Conservation (phyloP, 2,888 invertebrate genomes). For the Pristionchus fissidentatus region DNA sequence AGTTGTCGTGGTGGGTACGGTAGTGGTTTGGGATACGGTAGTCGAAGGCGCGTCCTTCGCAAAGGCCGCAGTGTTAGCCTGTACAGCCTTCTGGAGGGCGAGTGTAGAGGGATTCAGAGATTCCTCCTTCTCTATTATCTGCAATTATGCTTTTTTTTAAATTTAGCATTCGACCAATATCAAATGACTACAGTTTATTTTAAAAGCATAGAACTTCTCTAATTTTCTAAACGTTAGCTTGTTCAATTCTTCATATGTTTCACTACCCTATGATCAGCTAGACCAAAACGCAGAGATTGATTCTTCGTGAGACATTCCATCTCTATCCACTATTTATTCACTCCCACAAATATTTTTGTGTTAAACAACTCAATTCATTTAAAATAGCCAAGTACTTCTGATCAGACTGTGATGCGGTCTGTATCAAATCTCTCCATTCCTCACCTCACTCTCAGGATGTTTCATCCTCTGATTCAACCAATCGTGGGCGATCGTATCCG, state of each 20-base stretch:
- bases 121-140: slow-evolving; percentile 50
- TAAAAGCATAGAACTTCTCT: too few relatives aligned
- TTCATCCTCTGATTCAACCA: slow-evolving; percentile 41
- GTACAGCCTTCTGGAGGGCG: slow-evolving; percentile 44
- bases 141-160: too few relatives aligned
- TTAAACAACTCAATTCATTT: background rate
- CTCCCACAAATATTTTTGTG: background rate
- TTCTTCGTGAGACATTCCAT: background rate
- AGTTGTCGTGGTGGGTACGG: background rate
- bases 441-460: slow-evolving; percentile 34
- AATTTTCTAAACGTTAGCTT: too few relatives aligned
- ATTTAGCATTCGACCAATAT: too few relatives aligned
- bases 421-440: background rate
- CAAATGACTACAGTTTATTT: too few relatives aligned
- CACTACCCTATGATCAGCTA: too few relatives aligned
- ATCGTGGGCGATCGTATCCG: slow-evolving; percentile 43
- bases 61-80: background rate
- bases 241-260: too few relatives aligned
- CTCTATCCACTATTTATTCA: background rate
- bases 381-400: too few relatives aligned
- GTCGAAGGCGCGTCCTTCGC: background rate
- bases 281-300: too few relatives aligned
- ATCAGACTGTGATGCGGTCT: too few relatives aligned
- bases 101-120: background rate
- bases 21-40: background rate